Evolutionary conservation across 2,888 invertebrate species (phyloP), one percentile per base, ranked within the genome.

Genomic region (Parnassius glacialis): DNA sequence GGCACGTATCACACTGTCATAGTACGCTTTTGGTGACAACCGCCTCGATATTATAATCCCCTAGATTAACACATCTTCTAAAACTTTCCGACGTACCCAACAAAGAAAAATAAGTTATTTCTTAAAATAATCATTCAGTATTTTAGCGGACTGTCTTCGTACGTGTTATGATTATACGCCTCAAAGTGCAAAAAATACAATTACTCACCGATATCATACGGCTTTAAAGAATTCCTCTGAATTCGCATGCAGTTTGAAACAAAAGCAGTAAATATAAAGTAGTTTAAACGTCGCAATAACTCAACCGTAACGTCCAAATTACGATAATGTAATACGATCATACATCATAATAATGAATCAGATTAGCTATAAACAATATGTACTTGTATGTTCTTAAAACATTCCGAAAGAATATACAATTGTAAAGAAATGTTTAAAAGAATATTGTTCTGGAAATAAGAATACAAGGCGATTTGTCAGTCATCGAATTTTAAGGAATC

Each of bases 261-360:
- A 87, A 87, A 85, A 82, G 81, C 84, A 79, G 80, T 87, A 84
- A 85, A 16, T 85, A 75, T 85, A 75, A 80, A 76, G 74, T 80
- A 79, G 80, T 81, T 83, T 78, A 78, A 80, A 71, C 79, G 78
- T 79, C 79, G 71, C 78, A 77, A 80, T 80, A 79, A 78, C 71
- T 80, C 82, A 78, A 44, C 69, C 70, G 69, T 69, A 75, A 72
- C 78, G 66, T 70, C 74, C 80, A 78, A 81, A 85, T 86, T 81
- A 83, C 78, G 74, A 74, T 71, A 75, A 75, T 75, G 77, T 81
- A 79, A 83, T 82, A 82, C 80, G 76, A 73, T 68, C 75, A 76
- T 85, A 83, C 74, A 73, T 87, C 84, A 87, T 81, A 74, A 72
- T 73, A 77, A 81, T 74, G 77, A 75, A 68, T 78, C 77, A 74